These are phyloP conservation scores for Cynopterus brachyotis DNA, from an alignment of 2,113 vertebrate species.

Conservation along the genomic window DNA sequence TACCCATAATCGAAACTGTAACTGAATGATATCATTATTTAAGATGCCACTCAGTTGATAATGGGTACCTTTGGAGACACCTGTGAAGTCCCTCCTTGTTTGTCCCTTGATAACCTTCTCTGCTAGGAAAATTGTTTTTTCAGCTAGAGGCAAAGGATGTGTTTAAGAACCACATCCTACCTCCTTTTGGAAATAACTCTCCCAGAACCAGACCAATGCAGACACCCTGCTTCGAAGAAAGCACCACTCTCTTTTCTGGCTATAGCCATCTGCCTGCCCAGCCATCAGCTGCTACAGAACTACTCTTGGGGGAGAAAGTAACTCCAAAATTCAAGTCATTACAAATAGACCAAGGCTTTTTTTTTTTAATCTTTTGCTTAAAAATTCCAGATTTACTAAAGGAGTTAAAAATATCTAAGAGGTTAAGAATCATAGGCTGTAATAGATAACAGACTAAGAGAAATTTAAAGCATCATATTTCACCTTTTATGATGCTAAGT, in stretches of 20 bases:
- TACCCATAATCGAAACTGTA: neutral
- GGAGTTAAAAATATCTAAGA: neutral
- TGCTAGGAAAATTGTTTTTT: neutral
- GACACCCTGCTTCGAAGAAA: neutral
- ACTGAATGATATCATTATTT: neutral
- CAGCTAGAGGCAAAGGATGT: neutral
- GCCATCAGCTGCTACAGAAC: neutral
- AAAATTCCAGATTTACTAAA: neutral
- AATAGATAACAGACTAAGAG: neutral
- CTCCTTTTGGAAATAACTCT: neutral
- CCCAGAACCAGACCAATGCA: neutral
- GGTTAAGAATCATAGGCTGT: neutral
- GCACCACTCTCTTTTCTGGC: neutral
- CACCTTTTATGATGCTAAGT: neutral
- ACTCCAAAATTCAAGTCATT: neutral
- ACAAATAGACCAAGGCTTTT: neutral
- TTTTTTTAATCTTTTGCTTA: neutral
- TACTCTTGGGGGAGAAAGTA: neutral
- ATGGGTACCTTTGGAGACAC: neutral
- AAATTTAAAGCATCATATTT: neutral
- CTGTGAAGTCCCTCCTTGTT: neutral
- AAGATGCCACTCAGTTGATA: neutral
- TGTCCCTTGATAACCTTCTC: neutral
- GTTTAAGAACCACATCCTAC: neutral
- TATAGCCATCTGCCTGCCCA: neutral